A percentile compares a stretch with the other conserved stretches of the same genome.
These are phyloP conservation scores for Enteromius viviparus DNA, from an alignment of 2,797 vertebrate species.

Conservation along the genomic window DNA sequence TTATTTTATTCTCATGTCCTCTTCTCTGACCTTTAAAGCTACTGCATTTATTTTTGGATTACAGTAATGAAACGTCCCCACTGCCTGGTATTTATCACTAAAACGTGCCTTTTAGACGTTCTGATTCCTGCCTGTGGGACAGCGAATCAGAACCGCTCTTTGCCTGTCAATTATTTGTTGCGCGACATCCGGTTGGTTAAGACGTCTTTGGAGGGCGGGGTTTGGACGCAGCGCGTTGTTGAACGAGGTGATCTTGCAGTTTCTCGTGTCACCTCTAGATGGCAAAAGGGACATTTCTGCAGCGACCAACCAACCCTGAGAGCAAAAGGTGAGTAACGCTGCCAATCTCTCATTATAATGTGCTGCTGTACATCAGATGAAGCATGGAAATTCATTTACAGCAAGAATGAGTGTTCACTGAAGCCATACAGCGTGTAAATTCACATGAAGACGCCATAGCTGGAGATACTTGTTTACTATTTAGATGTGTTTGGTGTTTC, in stretches of 20 bases:
- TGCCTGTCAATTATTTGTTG: not conserved
- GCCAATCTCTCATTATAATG: not conserved
- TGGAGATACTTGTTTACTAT: not conserved
- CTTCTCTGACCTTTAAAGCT: not conserved
- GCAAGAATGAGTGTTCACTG: not conserved
- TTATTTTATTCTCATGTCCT: not conserved
- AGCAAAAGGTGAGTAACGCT: not conserved
- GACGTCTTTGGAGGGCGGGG: not conserved
- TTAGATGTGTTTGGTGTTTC: not conserved
- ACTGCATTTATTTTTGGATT: not conserved
- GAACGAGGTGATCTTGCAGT: too few relatives aligned
- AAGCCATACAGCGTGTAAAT: not conserved
- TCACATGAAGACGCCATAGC: not conserved
- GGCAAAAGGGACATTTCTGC: slow-evolving; percentile 43
- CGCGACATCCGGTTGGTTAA: not conserved
- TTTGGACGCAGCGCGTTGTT: not conserved
- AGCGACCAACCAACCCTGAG: not conserved
- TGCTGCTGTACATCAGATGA: not conserved
- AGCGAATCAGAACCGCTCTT: not conserved
- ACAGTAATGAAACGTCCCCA: not conserved
- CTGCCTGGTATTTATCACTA: not conserved
- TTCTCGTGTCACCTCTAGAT: slow-evolving; percentile 40
- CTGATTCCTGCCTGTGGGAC: not conserved
- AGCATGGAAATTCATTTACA: not conserved
- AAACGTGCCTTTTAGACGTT: not conserved